A percentile compares a stretch with the other conserved stretches of the same genome.
These are phyloP conservation scores for Lithophane ornitopus DNA, from an alignment of 2,888 invertebrate species.

Conservation along the genomic window DNA sequence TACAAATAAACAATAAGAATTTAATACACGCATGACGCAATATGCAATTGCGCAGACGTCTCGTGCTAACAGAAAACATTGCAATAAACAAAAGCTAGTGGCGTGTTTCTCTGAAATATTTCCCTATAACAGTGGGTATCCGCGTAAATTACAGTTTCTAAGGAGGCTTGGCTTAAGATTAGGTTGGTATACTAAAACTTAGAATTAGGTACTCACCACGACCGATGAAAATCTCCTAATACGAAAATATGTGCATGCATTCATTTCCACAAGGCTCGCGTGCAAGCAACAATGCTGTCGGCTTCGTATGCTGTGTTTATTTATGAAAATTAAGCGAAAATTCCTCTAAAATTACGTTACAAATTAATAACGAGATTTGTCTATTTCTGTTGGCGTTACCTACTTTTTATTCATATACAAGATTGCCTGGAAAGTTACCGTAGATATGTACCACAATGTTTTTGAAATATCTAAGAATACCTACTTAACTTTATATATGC, in stretches of 20 bases:
- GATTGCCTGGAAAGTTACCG: neutral
- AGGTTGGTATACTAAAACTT: slow-evolving; percentile 12
- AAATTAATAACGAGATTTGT: slow-evolving; percentile 32
- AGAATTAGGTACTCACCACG: slow-evolving; percentile 46
- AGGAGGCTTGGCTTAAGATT: neutral
- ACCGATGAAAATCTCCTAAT: slow-evolving; percentile 56
- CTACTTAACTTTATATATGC: neutral
- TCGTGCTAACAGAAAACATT: slow-evolving; percentile 3
- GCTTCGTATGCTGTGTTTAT: slow-evolving; percentile 37
- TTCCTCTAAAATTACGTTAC: slow-evolving; percentile 47
- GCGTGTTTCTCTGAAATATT: neutral
- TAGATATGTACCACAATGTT: neutral
- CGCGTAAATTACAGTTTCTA: neutral
- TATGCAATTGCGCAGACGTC: too few relatives aligned
- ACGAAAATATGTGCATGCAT: slow-evolving; percentile 58
- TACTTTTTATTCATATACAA: slow-evolving; percentile 3
- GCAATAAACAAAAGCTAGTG: slow-evolving; percentile 4
- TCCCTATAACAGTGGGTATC: neutral
- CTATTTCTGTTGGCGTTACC: neutral
- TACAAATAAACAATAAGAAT: neutral
- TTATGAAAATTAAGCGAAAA: slow-evolving; percentile 57
- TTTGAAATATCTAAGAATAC: too few relatives aligned
- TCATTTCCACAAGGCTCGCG: slow-evolving; percentile 51
- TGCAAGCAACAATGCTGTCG: slow-evolving; percentile 45
- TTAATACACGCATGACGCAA: neutral